A percentile compares a stretch with the other conserved stretches of the same genome.
These are phyloP conservation scores for Idris sp. DNA, from an alignment of 1,140 invertebrate species.

Conservation along the genomic window DNA sequence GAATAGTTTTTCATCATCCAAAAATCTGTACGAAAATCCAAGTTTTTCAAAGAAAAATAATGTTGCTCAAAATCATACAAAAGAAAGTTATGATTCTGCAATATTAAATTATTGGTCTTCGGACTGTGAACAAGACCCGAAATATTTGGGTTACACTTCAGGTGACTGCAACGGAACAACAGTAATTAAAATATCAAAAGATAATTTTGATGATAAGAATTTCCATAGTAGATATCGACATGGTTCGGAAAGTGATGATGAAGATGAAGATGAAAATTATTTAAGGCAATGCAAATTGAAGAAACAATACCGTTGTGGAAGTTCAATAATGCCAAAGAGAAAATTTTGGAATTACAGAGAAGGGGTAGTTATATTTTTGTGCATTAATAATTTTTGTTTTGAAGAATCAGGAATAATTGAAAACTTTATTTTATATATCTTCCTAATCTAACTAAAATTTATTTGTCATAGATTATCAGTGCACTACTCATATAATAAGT, in stretches of 20 bases:
- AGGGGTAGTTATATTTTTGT: conserved; percentile 74
- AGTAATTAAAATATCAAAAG: conserved; percentile 34
- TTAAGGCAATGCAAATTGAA: conserved; percentile 26
- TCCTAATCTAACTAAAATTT: too few species aligned
- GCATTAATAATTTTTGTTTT: too few species aligned
- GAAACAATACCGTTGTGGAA: conserved; percentile 50
- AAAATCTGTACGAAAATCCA: conserved; percentile 69
- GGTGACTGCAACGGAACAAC: conserved; percentile 22
- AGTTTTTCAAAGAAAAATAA: conserved; percentile 63
- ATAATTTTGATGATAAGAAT: conserved; percentile 8
- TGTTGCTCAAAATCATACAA: too few species aligned
- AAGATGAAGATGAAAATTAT: conserved; percentile 51
- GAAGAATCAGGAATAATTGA: too few species aligned
- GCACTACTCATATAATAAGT: too few species aligned
- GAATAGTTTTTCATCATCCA: conserved; percentile 45
- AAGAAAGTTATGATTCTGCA: not conserved
- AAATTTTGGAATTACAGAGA: conserved; percentile 72
- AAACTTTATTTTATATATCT: too few species aligned
- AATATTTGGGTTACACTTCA: conserved; percentile 4
- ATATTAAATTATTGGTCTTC: conserved; percentile 8
- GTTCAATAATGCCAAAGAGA: conserved; percentile 65
- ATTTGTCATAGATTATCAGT: too few species aligned
- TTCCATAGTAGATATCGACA: conserved; percentile 12
- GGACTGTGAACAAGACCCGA: conserved; percentile 11
- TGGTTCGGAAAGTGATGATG: conserved; percentile 57